Percentiles rank a stretch among this genome's conserved stretches.
Evolutionary conservation across 2,888 invertebrate genomes (phyloP).

Genomic region (Drosophila buzzatii): DNA sequence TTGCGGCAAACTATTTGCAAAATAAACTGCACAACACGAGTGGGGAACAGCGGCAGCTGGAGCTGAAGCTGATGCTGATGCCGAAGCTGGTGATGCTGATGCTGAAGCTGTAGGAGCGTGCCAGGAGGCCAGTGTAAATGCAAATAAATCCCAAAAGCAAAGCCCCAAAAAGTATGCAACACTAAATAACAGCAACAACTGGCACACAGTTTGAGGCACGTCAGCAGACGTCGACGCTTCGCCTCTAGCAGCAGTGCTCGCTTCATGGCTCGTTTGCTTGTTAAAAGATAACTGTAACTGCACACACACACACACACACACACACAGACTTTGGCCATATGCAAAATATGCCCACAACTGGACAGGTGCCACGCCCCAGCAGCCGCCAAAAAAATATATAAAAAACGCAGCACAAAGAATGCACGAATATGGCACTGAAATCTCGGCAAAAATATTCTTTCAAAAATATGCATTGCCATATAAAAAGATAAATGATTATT

Average conservation of each 20-base stretch:
- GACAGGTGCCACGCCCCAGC: constrained; percentile 29
- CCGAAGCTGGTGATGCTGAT: background rate
- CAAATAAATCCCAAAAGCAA: constrained; percentile 75
- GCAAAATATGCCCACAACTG: constrained; percentile 63
- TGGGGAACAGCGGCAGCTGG: constrained; percentile 14
- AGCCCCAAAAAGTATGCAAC: constrained; percentile 62
- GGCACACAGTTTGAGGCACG: constrained; percentile 54
- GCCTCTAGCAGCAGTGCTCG: constrained; percentile 49
- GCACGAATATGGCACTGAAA: constrained; percentile 24
- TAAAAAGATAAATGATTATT: constrained; percentile 17
- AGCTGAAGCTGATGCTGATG: background rate
- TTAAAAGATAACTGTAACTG: constrained; percentile 64
- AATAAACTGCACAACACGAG: constrained; percentile 54
- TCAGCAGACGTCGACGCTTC: constrained; percentile 38
- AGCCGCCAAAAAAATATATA: too few species aligned
- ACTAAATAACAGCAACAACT: constrained; percentile 61
- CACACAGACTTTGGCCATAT: constrained; percentile 33
- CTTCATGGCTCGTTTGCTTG: constrained; percentile 67
- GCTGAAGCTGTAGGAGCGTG: constrained; percentile 7
- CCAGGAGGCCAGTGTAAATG: constrained; percentile 57
- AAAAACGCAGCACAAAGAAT: background rate
- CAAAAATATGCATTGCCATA: constrained; percentile 14
- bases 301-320: too few species aligned
- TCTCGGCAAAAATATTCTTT: constrained; percentile 17
- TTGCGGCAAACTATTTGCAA: constrained; percentile 75